A percentile compares a stretch with the other conserved stretches of the same genome.
Conservation (phyloP, 2,797 vertebrate species). For the Sphaeramia orbicularis region DNA sequence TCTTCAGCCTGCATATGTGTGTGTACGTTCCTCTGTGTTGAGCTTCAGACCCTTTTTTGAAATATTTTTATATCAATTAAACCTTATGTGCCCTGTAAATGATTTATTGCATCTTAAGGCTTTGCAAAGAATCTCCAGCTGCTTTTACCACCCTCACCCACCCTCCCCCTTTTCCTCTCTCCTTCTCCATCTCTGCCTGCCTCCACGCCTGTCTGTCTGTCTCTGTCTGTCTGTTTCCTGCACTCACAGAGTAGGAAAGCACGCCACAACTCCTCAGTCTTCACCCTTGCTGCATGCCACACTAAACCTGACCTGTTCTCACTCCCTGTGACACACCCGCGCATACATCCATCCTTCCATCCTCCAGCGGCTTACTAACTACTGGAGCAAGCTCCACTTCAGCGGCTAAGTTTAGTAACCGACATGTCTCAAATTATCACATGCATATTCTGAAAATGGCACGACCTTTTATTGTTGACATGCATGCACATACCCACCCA, state of each 20-base stretch:
- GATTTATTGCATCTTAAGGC: constrained; percentile 74
- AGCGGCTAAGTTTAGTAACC: constrained; percentile 66
- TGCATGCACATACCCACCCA: constrained; percentile 63
- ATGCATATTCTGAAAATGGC: constrained; percentile 67
- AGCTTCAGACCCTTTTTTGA: constrained; percentile 40
- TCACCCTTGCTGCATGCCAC: constrained; percentile 47
- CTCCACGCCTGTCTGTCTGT: constrained; percentile 25
- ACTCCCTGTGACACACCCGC: constrained; percentile 63
- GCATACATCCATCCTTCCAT: constrained; percentile 55
- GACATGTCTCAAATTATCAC: constrained; percentile 75
- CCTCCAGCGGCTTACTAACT: constrained; percentile 54
- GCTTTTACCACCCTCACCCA: constrained; percentile 71
- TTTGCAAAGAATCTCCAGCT: constrained; percentile 62
- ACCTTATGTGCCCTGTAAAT: constrained; percentile 66
- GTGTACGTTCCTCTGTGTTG: constrained; percentile 16
- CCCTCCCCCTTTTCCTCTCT: constrained; percentile 21
- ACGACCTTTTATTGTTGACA: constrained; percentile 71
- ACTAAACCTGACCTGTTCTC: constrained; percentile 62
- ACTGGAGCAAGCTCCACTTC: constrained; percentile 62
- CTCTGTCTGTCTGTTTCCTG: constrained; percentile 43
- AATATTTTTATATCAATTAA: constrained; percentile 70
- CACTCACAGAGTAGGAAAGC: constrained; percentile 57
- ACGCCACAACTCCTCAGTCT: constrained; percentile 49
- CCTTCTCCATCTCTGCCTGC: constrained; percentile 9
- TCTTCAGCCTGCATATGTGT: constrained; percentile 14